Evolutionary conservation across 1,140 invertebrate species (phyloP).

Genomic region (Magallana angulata): DNA sequence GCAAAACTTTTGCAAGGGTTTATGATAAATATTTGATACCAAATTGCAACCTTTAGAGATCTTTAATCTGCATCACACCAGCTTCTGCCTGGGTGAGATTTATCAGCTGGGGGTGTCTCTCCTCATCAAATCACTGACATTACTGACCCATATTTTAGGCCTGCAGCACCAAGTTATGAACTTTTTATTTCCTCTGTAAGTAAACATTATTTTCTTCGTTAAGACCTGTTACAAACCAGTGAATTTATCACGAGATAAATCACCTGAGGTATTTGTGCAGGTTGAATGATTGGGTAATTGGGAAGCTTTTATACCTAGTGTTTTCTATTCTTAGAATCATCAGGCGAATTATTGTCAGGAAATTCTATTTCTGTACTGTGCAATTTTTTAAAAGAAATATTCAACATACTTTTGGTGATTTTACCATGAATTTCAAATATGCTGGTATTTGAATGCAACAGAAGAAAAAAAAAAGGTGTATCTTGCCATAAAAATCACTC

Average conservation of each 20-base stretch:
- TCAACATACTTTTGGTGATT: conserved; percentile 28
- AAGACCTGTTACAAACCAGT: neutral
- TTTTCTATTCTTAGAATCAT: conserved; percentile 25
- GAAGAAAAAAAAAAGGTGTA: neutral
- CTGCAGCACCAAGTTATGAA: conserved; percentile 9
- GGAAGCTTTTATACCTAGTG: neutral
- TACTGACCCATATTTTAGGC: conserved; percentile 3
- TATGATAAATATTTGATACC: too few relatives aligned
- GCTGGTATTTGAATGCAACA: neutral
- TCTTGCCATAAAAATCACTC: conserved; percentile 1
- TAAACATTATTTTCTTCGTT: conserved; percentile 9
- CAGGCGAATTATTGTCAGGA: conserved; percentile 17
- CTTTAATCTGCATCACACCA: neutral
- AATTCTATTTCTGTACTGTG: conserved; percentile 7
- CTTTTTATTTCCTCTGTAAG: conserved; percentile 9
- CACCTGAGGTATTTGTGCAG: conserved; percentile 1
- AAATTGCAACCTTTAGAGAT: too few relatives aligned
- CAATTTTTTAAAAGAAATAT: neutral
- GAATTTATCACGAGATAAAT: conserved; percentile 7
- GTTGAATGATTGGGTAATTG: conserved; percentile 6
- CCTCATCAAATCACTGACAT: neutral
- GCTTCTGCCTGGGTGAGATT: neutral
- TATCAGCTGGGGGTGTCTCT: neutral
- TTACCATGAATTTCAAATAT: conserved; percentile 14
- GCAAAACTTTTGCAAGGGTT: too few relatives aligned